Conservation (phyloP, 2,797 vertebrate genomes). For the Aplochiton taeniatus region DNA sequence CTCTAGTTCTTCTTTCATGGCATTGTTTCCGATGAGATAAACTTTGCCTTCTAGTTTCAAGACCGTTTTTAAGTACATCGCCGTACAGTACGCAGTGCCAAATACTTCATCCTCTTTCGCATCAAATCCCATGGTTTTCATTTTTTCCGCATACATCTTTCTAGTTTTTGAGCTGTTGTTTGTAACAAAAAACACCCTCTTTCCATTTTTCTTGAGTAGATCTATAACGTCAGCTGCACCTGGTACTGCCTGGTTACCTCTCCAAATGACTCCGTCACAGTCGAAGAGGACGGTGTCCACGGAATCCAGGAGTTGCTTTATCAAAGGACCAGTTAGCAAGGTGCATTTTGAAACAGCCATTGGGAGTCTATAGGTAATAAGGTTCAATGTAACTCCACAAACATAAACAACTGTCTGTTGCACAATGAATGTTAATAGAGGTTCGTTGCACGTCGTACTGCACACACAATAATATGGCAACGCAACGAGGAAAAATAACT, state of each 20-base stretch:
- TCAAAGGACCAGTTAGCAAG: constrained; percentile 71
- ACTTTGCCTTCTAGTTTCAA: constrained; percentile 75
- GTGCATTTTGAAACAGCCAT: constrained; percentile 78
- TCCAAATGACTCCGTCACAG: constrained; percentile 94
- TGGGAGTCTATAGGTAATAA: neutral
- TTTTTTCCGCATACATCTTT: constrained; percentile 88
- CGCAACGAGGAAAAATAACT: no score
- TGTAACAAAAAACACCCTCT: constrained; percentile 89
- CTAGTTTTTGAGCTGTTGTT: constrained; percentile 96
- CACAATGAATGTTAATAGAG: no score
- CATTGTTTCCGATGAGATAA: constrained; percentile 79
- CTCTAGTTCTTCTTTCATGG: constrained; percentile 81
- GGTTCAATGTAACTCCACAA: no score
- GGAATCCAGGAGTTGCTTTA: constrained; percentile 75
- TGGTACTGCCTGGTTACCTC: constrained; percentile 84
- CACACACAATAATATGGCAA: no score
- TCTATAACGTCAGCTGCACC: constrained; percentile 84
- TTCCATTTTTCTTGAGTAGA: constrained; percentile 78
- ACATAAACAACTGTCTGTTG: no score
- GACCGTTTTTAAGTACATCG: constrained; percentile 75
- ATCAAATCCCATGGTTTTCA: constrained; percentile 82
- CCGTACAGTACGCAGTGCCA: constrained; percentile 87
- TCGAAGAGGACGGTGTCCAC: constrained; percentile 92
- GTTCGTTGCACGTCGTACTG: no score
- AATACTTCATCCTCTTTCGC: constrained; percentile 80